Base-by-base conservation (phyloP, 2,888 invertebrate species). In the Xanthorhoe spadicearia region DNA sequence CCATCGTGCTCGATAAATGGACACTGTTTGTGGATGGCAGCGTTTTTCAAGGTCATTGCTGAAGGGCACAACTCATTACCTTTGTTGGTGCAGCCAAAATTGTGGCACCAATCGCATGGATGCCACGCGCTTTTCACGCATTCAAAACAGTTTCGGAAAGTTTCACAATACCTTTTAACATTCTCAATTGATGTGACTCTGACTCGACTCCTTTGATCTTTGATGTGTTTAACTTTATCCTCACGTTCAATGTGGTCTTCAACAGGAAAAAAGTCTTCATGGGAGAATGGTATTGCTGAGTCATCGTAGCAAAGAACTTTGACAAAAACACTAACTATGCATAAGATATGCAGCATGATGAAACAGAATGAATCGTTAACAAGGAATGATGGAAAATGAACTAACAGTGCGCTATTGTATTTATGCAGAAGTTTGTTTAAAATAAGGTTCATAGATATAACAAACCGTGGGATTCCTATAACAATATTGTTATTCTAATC, bases 101-200 rank as follows among this genome's bases (percentile, higher is more conserved):
- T 71, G 60, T 87, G 86, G 55, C 86, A 86, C 86, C 86, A 87
- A 1, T 73, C 74, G 64, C 86, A 88, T 6, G 72, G 69, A 53
- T 71, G 74, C 70, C 73, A 73, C 1, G 67, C 50, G 43, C 76
- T 80, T 55, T 73, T 79, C 0, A 79, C 68, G 65, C 86, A 87
- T 50, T 83, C 81, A 3, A 56, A 59, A 58, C 85, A 86, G 1
- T 76, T 77, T 2, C 56, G 64, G 49, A 81, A 79, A 0, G 79
- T 71, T 10, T 61, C 67, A 54, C 85, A 86, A 23, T 81, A 82
- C 23, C 18, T 48, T 7, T 74, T 65, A 2, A 73, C 48, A 43
- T n/a, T 38, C 23, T 46, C 48, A 6, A 17, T 17, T 17, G 50
- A 50, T 50, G 23, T 53, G 17, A 15, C 48, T 17, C 15, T 48